Evolutionary conservation across 2,113 vertebrate genomes (phyloP), one percentile per base, ranked within the genome.

Genomic region (Pangasianodon gigas): DNA sequence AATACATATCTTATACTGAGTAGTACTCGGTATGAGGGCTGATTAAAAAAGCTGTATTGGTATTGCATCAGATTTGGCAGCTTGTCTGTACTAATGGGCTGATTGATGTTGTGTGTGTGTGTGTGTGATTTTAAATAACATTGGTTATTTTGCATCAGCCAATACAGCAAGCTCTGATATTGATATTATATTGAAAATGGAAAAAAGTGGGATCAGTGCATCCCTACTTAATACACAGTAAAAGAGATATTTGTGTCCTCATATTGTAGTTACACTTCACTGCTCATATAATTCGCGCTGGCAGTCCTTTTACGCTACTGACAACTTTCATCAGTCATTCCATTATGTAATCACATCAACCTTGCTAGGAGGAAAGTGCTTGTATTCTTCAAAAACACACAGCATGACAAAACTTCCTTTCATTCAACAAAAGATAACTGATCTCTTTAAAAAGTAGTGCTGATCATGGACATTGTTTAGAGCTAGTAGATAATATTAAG

Each of bases 361-460:
- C 56, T 82, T 71, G 46, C 60, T 71, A 44, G 75, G 46, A 71
- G 86, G 65, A 77, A 79, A 46, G 37, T 84, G 81, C 54, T 85
- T 18, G 6, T 75, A 48, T 69, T 89, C 74, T 51, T 89, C n/a
- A 51, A 74, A 65, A 32, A 32, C n/a, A 67, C 5, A 19, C 11
- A 41, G 80, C 81, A 37, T 51, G 19, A n/a, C 6, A 62, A 65
- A 74, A 75, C 7, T 16, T 87, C 86, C 86, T 91, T 56, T 88
- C 41, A 37, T 92, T 91, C 11, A 37, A 90, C 88, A 88, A 93
- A 94, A 94, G 84, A 24, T n/a, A 10, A 19, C 51, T 91, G 32
- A 13, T 91, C 54, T 81, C 11, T 69, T 84, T 29, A 75, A 54
- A 80, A 26, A 82, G 32, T 74, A 24, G 1, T 41, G 18, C 16